Conservation (phyloP, 2,113 vertebrate species). For the Thryonomys swinderianus region DNA sequence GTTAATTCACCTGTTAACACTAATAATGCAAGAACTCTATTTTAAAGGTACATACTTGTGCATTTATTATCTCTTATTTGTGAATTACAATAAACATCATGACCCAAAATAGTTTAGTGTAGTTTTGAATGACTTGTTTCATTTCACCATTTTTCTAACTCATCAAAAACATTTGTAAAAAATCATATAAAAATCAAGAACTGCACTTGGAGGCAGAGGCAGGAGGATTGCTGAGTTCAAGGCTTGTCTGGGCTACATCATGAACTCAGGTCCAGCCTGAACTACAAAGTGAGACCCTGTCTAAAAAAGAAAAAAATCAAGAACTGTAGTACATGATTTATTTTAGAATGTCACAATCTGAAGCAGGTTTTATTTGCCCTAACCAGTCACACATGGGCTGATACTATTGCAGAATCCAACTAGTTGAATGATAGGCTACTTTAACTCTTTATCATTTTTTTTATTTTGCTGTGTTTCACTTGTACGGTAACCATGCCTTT, state of each 20-base stretch:
- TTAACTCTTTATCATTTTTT: neutral
- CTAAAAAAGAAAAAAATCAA: too few relatives aligned
- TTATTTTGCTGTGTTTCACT: neutral
- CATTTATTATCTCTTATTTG: neutral
- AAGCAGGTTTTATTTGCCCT: neutral
- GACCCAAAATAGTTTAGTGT: neutral
- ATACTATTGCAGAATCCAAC: neutral
- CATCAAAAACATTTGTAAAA: neutral
- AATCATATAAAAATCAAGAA: neutral
- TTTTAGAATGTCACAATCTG: neutral
- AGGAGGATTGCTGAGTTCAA: too few relatives aligned
- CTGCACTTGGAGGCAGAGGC: too few relatives aligned
- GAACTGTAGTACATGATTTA: neutral
- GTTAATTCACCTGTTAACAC: neutral
- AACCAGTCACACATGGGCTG: neutral
- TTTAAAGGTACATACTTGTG: neutral
- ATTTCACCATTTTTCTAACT: neutral
- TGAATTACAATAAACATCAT: neutral
- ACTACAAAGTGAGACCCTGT: too few relatives aligned
- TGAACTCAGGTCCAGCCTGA: too few relatives aligned
- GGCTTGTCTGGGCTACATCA: too few relatives aligned
- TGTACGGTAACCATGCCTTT: too few relatives aligned
- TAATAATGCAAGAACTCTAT: neutral
- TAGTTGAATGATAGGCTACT: neutral
- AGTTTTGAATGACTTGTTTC: neutral